phyloP scores from a whole-genome alignment of 2,113 vertebrate genomes.

The Oryzias woworae region DNA sequence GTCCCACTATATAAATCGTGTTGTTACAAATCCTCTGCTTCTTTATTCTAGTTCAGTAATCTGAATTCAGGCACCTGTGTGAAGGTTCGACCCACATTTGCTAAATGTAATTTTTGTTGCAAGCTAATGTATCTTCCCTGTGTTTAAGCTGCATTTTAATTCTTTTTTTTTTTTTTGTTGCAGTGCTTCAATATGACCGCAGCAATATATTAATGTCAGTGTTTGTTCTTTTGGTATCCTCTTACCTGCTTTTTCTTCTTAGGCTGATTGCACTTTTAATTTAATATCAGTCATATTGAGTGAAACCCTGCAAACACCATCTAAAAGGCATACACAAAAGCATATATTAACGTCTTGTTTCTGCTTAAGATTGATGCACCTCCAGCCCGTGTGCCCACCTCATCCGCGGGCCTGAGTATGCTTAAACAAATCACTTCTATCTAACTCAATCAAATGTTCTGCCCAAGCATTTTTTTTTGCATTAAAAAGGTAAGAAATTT shows the following conservation, averaged over 20 bases:
- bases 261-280: conserved; percentile 36
- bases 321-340: conserved; percentile 8
- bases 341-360: conserved; percentile 70
- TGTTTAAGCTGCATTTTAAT: background rate
- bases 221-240: conserved; percentile 16
- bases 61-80: too few relatives aligned
- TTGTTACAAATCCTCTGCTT: too few relatives aligned
- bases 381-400: conserved; percentile 46
- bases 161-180: background rate
- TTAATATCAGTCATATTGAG: conserved; percentile 33
- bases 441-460: conserved; percentile 68
- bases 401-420: conserved; percentile 47
- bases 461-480: conserved; percentile 63
- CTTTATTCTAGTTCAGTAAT: too few relatives aligned
- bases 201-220: background rate
- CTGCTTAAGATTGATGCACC: conserved; percentile 73
- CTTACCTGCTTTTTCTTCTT: conserved; percentile 33
- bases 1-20: background rate
- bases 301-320: conserved; percentile 16
- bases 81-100: too few relatives aligned
- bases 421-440: conserved; percentile 69
- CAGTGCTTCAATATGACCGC: background rate
- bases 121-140: too few relatives aligned
- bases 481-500: conserved; percentile 75
- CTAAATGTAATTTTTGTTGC: too few relatives aligned